Evolutionary conservation across 1,140 invertebrate species (phyloP), one percentile per base, ranked within the genome.

Genomic region (Hylaeus anthracinus): DNA sequence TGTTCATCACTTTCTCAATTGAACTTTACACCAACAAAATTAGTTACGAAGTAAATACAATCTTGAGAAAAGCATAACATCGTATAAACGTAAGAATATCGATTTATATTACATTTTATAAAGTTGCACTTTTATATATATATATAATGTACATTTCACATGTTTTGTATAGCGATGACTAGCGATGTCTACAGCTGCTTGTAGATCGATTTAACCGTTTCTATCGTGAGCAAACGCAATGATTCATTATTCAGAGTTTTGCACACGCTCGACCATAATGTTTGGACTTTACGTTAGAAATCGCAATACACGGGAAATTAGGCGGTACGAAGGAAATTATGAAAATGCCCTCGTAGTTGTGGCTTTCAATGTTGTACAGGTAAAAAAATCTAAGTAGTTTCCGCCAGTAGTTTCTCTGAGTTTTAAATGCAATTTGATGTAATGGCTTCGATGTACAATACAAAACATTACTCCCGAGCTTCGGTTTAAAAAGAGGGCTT

Each of bases 151-250:
- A 81, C 48, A 72, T 80, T 67, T 60, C 51, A 55, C 41, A 55
- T 8, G 75, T 75, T 53, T 51, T 39, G 43, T 72, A 75, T 55
- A 67, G 6, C 43, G 69, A 37, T 71, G 79, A 86, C 70, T 86
- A 86, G 70, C 73, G 26, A 26, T 82, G 60, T 70, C 55, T 73
- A 56, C 39, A 85, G 73, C 79, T 85, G 72, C 78, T 64, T 15
- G 43, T 37, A 26, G 37, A 37, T 51, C 39, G 1, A 63, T 84
- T 84, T 76, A 72, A 67, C 72, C 72, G 51, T 53, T 15, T 48
- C n/a, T 26, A 15, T 70, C 4, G 8, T 26, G 55, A 65, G 9
- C 45, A 60, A 14, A 48, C 45, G 14, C 14, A 26, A 64, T 43
- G 9, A 5, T 53, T 37, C 5, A 9, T 43, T 8, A 48, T 14